Conservation (phyloP, 2,888 invertebrate genomes). For the Notodonta dromedarius region DNA sequence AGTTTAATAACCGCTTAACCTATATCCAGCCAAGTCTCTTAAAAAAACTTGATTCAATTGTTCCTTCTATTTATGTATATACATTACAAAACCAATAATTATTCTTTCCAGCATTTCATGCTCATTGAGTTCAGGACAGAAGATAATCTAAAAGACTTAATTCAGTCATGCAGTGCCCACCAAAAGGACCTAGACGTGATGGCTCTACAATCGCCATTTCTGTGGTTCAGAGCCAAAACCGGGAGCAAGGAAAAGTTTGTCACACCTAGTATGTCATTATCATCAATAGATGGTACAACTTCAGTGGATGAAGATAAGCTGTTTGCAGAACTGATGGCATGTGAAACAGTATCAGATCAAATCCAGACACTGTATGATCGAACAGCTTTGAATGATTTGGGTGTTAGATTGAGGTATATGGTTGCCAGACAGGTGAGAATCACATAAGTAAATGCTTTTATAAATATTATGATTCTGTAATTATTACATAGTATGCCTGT, state of each 20-base stretch:
- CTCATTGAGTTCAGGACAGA: constrained; percentile 88
- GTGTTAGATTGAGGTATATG: constrained; percentile 89
- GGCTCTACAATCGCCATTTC: constrained; percentile 87
- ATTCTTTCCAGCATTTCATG: constrained; percentile 86
- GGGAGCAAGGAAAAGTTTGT: constrained; percentile 52
- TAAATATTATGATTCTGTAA: too few relatives aligned
- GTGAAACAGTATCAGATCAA: constrained; percentile 86
- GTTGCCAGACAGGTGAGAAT: constrained; percentile 86
- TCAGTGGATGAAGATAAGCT: constrained; percentile 71
- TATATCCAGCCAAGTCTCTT: constrained; percentile 1
- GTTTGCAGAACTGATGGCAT: constrained; percentile 70
- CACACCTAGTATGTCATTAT: constrained; percentile 33
- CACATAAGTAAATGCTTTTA: too few relatives aligned
- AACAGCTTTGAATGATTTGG: constrained; percentile 89
- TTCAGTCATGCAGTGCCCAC: constrained; percentile 83
- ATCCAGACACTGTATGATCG: constrained; percentile 85
- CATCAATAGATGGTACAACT: constrained; percentile 75
- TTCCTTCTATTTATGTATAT: too few relatives aligned
- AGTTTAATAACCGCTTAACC: too few relatives aligned
- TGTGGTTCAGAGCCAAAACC: constrained; percentile 87
- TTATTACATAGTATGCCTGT: too few relatives aligned
- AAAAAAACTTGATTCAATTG: too few relatives aligned
- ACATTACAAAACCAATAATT: too few relatives aligned
- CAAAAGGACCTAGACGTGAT: constrained; percentile 84
- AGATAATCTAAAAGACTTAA: constrained; percentile 79